phyloP scores from a whole-genome alignment of 2,113 vertebrate genomes.

The Xiphophorus maculatus region DNA sequence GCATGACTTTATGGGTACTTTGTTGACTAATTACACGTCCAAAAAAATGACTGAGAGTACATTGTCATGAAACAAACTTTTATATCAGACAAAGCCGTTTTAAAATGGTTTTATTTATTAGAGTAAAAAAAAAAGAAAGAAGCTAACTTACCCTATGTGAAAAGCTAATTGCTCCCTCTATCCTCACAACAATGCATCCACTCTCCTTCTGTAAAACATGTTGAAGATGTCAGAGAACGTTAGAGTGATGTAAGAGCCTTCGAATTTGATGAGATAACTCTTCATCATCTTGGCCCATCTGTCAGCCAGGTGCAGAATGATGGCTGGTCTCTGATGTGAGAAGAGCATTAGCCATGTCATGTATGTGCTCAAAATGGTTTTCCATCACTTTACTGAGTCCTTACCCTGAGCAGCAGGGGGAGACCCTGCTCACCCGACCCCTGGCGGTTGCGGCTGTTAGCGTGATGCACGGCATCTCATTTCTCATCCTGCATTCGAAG shows the following conservation, averaged over 20 bases:
- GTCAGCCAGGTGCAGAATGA: slow-evolving; percentile 55
- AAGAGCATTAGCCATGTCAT: slow-evolving; percentile 66
- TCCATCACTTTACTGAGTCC: slow-evolving; percentile 68
- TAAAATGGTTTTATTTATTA: no score
- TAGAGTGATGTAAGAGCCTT: slow-evolving; percentile 24
- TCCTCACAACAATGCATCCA: background rate
- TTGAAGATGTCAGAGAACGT: slow-evolving; percentile 5
- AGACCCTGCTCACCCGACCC: slow-evolving; percentile 50
- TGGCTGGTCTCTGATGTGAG: slow-evolving; percentile 48
- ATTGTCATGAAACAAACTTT: no score
- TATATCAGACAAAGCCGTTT: no score
- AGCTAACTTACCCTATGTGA: no score
- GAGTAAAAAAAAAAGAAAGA: no score
- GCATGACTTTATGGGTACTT: background rate
- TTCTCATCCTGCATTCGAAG: slow-evolving; percentile 54
- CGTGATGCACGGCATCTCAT: slow-evolving; percentile 69
- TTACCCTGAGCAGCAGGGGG: slow-evolving; percentile 49
- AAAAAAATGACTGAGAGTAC: background rate
- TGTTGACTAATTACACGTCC: background rate
- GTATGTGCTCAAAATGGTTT: slow-evolving; percentile 59
- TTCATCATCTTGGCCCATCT: slow-evolving; percentile 40
- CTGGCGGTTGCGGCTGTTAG: slow-evolving; percentile 69
- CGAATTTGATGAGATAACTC: slow-evolving; percentile 50
- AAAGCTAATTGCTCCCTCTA: no score
- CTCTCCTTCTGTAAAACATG: background rate